Evolutionary conservation across 1,140 invertebrate species (phyloP), one percentile per base, ranked within the genome.

Genomic region (Globodera ellingtonae): DNA sequence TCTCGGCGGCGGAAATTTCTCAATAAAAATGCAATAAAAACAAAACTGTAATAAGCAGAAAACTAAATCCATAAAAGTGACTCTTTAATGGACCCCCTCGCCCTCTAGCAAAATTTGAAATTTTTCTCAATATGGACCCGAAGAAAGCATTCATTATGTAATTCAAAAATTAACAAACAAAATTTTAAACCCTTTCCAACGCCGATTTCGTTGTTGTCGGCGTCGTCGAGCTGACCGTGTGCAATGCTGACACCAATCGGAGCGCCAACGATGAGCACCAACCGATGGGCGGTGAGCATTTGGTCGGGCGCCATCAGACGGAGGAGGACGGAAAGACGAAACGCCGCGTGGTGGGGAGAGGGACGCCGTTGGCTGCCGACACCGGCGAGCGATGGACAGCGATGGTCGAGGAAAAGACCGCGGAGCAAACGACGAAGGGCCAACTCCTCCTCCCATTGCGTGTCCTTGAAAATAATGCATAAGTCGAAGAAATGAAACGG

Each of bases 271-370:
- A 81, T 65, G 48, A 81, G 48, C 77, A 81, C 8, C 52, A 81
- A 46, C 10, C 78, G 75, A 50, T 69, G 56, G 10, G 65, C 65
- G n/a, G 62, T 50, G 47, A 78, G 52, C 15, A 21, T 8, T 6
- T 59, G n/a, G 24, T 48, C 44, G 7, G 21, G n/a, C 24, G 75
- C 10, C 59, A 81, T 24, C 9, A 81, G n/a, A 67, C 70, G 62
- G 48, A 81, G 78, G n/a, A 81, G 47, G 18, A 79, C 79, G 7
- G 79, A 79, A 13, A 81, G 77, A 10, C 79, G 77, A 35, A 81
- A 80, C 15, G 75, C 8, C 13, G 35, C 24, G 24, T 77, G 9
- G 6, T 77, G 75, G 46, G 65, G 56, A 8, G 73, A 75, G 69
- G 24, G 35, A 7, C 67, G 67, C 21, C 21, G 35, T 5, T 70